Conservation (phyloP, 30 jellyfish, hydroid and myxozoan genomes). For the Nemopilema nomurai region DNA sequence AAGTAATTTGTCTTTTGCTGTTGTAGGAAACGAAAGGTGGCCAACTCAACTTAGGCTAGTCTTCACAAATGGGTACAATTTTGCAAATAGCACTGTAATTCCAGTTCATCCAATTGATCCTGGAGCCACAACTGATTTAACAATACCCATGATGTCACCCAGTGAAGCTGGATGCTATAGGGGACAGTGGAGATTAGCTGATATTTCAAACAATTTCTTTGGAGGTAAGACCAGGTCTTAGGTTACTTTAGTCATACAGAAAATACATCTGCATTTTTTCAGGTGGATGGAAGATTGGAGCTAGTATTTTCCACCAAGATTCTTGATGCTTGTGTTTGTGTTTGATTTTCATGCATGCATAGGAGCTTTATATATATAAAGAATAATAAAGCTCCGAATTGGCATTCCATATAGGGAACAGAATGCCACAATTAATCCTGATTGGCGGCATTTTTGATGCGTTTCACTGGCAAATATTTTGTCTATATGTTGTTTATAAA, state of each 20-base stretch:
- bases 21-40: slow-evolving; percentile 74
- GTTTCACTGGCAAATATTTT: too few species aligned
- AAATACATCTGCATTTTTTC: neutral
- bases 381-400: too few species aligned
- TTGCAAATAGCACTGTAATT: slow-evolving; percentile 57
- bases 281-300: too few species aligned
- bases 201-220: slow-evolving; percentile 63
- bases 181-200: slow-evolving; percentile 87
- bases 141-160: slow-evolving; percentile 75
- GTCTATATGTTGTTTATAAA: too few species aligned
- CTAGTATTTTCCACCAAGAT: too few species aligned
- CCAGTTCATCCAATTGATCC: slow-evolving; percentile 77
- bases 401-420: too few species aligned
- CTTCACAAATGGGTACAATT: slow-evolving; percentile 68
- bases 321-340: too few species aligned
- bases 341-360: too few species aligned
- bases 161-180: slow-evolving; percentile 53
- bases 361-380: too few species aligned
- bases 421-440: too few species aligned
- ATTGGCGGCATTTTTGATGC: too few species aligned
- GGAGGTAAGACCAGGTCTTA: slow-evolving; percentile 49
- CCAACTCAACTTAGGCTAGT: slow-evolving; percentile 71
- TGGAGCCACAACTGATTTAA: slow-evolving; percentile 60
- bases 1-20: neutral
- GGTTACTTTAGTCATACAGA: neutral